Conservation (phyloP, 2,888 invertebrate genomes). For the Drosophila buzzatii region DNA sequence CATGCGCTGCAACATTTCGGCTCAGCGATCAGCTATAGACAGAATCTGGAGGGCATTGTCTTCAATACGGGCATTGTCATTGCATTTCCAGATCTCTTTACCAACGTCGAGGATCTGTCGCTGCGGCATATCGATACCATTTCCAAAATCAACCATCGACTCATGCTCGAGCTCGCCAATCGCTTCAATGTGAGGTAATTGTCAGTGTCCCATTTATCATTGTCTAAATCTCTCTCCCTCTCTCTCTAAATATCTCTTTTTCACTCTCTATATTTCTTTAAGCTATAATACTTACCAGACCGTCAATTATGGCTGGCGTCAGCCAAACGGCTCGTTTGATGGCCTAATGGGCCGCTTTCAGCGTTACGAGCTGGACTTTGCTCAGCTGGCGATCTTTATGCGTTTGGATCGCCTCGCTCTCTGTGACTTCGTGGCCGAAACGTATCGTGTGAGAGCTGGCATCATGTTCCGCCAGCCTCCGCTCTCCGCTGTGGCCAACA, state of each 20-base stretch:
- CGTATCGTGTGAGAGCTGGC: slow-evolving; percentile 86
- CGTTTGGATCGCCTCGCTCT: slow-evolving; percentile 86
- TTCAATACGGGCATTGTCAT: slow-evolving; percentile 83
- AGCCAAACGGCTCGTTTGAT: slow-evolving; percentile 87
- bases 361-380: slow-evolving; percentile 86
- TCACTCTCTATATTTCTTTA: neutral
- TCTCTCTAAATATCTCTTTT: neutral
- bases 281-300: slow-evolving; percentile 84
- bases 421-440: slow-evolving; percentile 87
- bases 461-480: slow-evolving; percentile 88
- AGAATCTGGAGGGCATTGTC: slow-evolving; percentile 81
- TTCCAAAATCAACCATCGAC: slow-evolving; percentile 85
- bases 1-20: slow-evolving; percentile 70
- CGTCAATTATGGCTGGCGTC: slow-evolving; percentile 87
- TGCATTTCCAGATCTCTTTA: slow-evolving; percentile 84
- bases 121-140: slow-evolving; percentile 85
- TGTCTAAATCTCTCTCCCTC: neutral
- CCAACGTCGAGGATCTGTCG: slow-evolving; percentile 83
- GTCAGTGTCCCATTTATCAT: neutral
- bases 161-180: slow-evolving; percentile 82
- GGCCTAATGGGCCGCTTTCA: slow-evolving; percentile 87
- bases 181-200: slow-evolving; percentile 85
- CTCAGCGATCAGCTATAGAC: slow-evolving; percentile 78
- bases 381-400: slow-evolving; percentile 87
- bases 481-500: slow-evolving; percentile 87